Evolutionary conservation across 2,113 vertebrate genomes (phyloP).

Genomic region (Ictidomys tridecemlineatus): DNA sequence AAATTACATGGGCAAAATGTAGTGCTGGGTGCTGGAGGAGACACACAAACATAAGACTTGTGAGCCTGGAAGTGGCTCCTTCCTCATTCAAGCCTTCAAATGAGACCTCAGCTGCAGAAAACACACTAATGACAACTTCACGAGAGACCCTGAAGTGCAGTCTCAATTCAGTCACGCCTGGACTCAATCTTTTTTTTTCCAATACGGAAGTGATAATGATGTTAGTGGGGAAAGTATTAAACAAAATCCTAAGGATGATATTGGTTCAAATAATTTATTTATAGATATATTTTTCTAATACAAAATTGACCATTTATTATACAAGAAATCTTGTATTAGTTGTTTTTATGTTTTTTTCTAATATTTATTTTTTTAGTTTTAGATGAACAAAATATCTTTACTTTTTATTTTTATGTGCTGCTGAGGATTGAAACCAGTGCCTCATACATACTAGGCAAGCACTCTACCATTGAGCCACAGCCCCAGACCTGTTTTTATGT

Average conservation of each 20-base stretch:
- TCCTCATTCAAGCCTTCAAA: not conserved
- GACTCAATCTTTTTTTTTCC: too few relatives aligned
- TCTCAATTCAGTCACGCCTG: not conserved
- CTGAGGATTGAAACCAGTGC: too few relatives aligned
- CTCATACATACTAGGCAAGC: too few relatives aligned
- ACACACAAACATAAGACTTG: not conserved
- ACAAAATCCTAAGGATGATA: not conserved
- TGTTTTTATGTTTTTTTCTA: not conserved
- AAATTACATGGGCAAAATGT: not conserved
- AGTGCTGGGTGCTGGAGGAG: not conserved
- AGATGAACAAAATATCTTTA: too few relatives aligned
- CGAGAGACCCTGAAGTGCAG: not conserved
- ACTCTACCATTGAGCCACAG: too few relatives aligned
- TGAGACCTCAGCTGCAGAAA: not conserved
- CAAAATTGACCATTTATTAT: not conserved
- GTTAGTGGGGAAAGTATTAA: not conserved
- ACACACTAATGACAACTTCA: not conserved
- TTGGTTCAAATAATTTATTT: constrained; percentile 10
- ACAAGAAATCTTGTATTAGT: not conserved
- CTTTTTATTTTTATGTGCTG: too few relatives aligned
- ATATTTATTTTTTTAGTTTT: too few relatives aligned
- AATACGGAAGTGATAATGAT: not conserved
- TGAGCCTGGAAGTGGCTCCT: not conserved
- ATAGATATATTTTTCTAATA: not conserved
- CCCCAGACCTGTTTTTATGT: not conserved